A percentile compares a stretch with the other conserved stretches of the same genome.
phyloP scores from a whole-genome alignment of 2,797 vertebrate species.

The Garrulus glandarius region DNA sequence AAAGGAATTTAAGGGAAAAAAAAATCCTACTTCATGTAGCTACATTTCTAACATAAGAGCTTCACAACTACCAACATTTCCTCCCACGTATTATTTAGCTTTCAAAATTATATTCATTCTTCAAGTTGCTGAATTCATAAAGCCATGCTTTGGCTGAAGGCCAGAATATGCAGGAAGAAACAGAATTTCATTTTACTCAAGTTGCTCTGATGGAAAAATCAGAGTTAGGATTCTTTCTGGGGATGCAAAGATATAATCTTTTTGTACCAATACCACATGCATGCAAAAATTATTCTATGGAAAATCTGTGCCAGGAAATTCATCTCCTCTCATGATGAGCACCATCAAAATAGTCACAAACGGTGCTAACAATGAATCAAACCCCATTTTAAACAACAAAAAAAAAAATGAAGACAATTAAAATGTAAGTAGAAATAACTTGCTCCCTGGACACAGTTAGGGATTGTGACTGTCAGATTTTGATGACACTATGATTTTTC shows the following conservation, averaged over 20 bases:
- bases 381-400: background rate
- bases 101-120: background rate
- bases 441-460: background rate
- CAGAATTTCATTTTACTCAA: background rate
- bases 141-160: background rate
- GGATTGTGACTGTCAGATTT: background rate
- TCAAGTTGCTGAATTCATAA: background rate
- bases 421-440: background rate
- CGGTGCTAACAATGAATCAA: background rate
- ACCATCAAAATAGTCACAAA: background rate
- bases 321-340: background rate
- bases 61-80: background rate
- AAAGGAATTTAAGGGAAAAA: background rate
- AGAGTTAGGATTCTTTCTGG: background rate
- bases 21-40: background rate
- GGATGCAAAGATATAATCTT: background rate
- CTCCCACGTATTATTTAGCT: background rate
- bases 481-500: background rate
- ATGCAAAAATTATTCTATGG: background rate
- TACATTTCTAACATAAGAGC: background rate
- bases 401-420: background rate
- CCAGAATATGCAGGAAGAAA: background rate
- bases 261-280: background rate
- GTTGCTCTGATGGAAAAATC: background rate
- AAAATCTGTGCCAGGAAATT: background rate